These are phyloP conservation scores for Myrmecophaga tridactyla DNA, from an alignment of 2,113 vertebrate species.

Conservation along the genomic window DNA sequence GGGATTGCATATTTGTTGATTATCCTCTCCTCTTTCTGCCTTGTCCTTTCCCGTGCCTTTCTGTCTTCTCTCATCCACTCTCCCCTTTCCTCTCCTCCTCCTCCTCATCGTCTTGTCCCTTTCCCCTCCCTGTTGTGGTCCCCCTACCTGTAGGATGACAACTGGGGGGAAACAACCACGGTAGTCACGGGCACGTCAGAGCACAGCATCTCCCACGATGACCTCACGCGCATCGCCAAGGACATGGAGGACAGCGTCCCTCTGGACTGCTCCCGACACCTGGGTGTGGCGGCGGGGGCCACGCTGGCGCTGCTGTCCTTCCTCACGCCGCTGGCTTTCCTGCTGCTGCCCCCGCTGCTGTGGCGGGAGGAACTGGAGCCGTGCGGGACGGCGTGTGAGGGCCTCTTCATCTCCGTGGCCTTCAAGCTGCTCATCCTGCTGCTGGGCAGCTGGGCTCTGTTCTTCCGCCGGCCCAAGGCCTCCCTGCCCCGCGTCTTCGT, in stretches of 20 bases:
- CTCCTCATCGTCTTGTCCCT: rapidly evolving
- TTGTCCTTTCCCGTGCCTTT: background rate
- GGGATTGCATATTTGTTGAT: background rate
- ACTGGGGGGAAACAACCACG: conserved; percentile 96
- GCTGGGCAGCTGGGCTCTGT: conserved; percentile 94
- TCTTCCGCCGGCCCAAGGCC: conserved; percentile 91
- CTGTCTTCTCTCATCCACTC: background rate
- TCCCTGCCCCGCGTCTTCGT: conserved; percentile 91
- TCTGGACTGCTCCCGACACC: conserved; percentile 91
- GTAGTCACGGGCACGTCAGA: conserved; percentile 95
- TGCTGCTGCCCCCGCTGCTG: conserved; percentile 92
- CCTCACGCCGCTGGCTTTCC: conserved; percentile 92
- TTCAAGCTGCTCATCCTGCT: conserved; percentile 95
- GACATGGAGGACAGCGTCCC: conserved; percentile 94
- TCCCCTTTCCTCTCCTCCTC: background rate
- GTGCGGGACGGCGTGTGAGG: conserved; percentile 93
- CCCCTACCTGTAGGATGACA: conserved; percentile 87
- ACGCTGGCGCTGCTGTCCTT: conserved; percentile 91
- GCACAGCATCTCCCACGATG: conserved; percentile 95
- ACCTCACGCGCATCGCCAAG: conserved; percentile 93
- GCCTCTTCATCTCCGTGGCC: conserved; percentile 94
- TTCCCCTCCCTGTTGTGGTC: rapidly evolving
- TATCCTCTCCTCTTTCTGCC: background rate
- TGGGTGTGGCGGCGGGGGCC: conserved; percentile 85
- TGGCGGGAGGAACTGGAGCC: conserved; percentile 90